A percentile compares a stretch with the other conserved stretches of the same genome.
phyloP scores from a whole-genome alignment of 2,797 vertebrate species.

The Channallabes apus region DNA sequence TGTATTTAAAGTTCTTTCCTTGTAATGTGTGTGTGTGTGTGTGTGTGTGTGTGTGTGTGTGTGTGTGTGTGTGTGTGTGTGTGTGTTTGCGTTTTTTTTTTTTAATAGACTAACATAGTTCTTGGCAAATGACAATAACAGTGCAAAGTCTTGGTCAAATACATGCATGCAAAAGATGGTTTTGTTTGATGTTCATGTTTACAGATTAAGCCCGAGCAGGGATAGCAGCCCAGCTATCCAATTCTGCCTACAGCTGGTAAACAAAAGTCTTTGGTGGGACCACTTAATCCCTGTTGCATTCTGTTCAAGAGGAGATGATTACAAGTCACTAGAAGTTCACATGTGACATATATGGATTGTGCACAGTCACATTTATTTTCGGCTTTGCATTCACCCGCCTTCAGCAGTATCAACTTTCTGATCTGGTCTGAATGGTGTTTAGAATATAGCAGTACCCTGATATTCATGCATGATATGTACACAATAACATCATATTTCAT shows the following conservation, averaged over 20 bases:
- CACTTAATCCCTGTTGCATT: slow-evolving; percentile 41
- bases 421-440: slow-evolving; percentile 28
- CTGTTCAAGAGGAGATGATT: slow-evolving; percentile 22
- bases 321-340: slow-evolving; percentile 25
- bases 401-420: slow-evolving; percentile 32
- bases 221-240: slow-evolving; percentile 13
- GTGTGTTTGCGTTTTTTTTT: no score
- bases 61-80: no score
- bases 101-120: neutral
- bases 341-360: slow-evolving; percentile 15
- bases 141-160: neutral
- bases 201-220: slow-evolving; percentile 21
- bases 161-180: neutral
- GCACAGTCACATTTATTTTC: slow-evolving; percentile 26
- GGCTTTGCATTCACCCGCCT: slow-evolving; percentile 4
- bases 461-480: slow-evolving; percentile 22
- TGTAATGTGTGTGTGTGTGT: neutral
- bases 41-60: no score
- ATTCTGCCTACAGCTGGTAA: slow-evolving; percentile 26
- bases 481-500: neutral
- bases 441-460: neutral
- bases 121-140: neutral
- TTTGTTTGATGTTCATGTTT: slow-evolving; percentile 35
- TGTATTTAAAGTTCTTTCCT: neutral
- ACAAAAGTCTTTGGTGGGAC: slow-evolving; percentile 26